phyloP scores from a whole-genome alignment of 2,797 vertebrate genomes.

The Tiaroga cobitis region DNA sequence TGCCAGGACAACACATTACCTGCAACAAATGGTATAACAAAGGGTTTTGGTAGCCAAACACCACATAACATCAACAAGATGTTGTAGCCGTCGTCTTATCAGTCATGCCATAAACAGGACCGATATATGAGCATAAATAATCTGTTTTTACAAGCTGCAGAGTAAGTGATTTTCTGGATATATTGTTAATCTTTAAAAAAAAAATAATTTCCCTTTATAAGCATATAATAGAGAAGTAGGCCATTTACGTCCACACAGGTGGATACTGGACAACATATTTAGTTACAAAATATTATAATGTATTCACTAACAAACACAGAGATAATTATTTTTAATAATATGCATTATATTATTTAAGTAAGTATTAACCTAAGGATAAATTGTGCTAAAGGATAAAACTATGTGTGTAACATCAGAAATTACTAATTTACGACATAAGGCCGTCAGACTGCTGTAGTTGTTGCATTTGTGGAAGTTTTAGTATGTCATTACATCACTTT shows the following conservation, averaged over 20 bases:
- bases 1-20: neutral
- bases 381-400: neutral
- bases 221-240: neutral
- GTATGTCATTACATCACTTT: neutral
- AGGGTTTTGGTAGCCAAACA: constrained; percentile 34
- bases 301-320: neutral
- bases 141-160: neutral
- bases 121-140: neutral
- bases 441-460: neutral
- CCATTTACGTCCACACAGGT: too few species aligned
- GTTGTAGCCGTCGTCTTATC: neutral
- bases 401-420: neutral
- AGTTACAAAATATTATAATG: neutral
- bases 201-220: neutral
- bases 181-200: neutral
- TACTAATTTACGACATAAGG: neutral
- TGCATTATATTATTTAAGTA: neutral
- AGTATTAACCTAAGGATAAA: neutral
- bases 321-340: neutral
- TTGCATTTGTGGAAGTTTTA: neutral
- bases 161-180: neutral
- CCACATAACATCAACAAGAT: constrained; percentile 38
- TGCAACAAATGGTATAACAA: neutral
- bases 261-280: neutral
- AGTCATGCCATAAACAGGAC: neutral